phyloP scores from a whole-genome alignment of 2,797 vertebrate genomes.

The Crypturellus tataupa region DNA sequence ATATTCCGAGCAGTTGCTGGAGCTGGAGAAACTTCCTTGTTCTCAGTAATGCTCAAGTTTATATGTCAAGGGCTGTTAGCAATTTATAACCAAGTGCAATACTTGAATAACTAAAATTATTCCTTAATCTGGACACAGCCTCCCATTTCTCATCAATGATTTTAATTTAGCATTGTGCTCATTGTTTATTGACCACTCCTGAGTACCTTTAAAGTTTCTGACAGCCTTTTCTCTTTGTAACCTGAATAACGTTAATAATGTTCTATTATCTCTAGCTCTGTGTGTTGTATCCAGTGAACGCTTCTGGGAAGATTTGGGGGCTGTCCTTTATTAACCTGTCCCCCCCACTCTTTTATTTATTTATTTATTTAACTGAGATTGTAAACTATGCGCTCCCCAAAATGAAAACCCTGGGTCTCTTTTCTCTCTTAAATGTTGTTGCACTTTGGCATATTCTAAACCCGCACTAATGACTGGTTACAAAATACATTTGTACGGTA shows the following conservation, averaged over 20 bases:
- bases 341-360: no score
- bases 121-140: background rate
- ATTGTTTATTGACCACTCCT: background rate
- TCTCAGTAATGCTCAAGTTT: background rate
- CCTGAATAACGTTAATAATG: background rate
- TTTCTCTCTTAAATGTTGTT: background rate
- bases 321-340: background rate
- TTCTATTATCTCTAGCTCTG: background rate
- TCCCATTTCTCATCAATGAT: background rate
- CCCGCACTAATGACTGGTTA: background rate
- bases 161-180: background rate
- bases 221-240: background rate
- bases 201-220: background rate
- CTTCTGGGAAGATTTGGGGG: background rate
- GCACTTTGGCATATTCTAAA: fast-evolving
- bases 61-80: background rate
- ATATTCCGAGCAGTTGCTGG: background rate
- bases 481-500: background rate
- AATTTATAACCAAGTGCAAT: background rate
- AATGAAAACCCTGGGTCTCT: background rate
- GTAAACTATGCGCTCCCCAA: background rate
- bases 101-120: background rate
- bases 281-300: background rate
- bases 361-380: background rate
- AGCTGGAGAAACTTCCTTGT: background rate